Percentiles rank a stretch among this genome's conserved stretches.
Conservation (phyloP, 2,113 vertebrate species). For the Notechis scutatus region DNA sequence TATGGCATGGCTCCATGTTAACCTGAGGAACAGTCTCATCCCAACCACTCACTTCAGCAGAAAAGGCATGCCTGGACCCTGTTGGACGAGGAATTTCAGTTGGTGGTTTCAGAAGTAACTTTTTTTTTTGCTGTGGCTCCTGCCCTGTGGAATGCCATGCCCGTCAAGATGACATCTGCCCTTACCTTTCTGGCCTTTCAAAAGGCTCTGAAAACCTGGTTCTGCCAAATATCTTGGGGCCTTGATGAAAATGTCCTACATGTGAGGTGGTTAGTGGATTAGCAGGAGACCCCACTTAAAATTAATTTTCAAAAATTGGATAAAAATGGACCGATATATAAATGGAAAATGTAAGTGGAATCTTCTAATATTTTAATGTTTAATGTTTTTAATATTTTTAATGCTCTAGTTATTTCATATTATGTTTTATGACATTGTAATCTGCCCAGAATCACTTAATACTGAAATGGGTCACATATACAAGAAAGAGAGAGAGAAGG, state of each 20-base stretch:
- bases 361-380: neutral
- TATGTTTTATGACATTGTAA: neutral
- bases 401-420: neutral
- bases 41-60: neutral
- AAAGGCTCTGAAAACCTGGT: neutral
- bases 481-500: no score
- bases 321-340: neutral
- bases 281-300: neutral
- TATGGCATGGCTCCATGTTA: neutral
- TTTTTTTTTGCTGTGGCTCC: neutral
- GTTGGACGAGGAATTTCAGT: neutral
- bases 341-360: neutral
- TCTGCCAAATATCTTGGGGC: neutral
- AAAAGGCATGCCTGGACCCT: neutral
- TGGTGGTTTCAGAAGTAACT: neutral
- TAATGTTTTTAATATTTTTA: neutral
- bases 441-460: no score
- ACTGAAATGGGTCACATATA: no score
- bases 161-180: neutral
- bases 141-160: neutral
- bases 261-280: neutral
- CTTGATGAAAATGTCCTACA: neutral
- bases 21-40: neutral
- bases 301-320: neutral
- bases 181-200: neutral